These are phyloP conservation scores for Seriola dumerili DNA, from an alignment of 2,113 vertebrate species.

Conservation along the genomic window DNA sequence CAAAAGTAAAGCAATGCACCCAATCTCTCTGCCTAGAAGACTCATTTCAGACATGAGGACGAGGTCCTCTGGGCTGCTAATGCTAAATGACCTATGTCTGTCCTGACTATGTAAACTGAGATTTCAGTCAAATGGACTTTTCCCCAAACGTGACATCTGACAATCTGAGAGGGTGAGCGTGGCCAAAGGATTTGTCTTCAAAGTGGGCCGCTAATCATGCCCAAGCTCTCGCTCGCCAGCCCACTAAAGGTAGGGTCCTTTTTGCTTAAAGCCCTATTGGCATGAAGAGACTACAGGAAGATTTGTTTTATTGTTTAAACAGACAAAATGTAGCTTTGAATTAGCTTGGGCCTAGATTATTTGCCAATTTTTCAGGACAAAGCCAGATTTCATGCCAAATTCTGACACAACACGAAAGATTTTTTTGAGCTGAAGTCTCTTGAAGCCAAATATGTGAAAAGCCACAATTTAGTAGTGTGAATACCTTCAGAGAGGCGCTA, in stretches of 20 bases:
- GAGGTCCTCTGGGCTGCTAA: constrained; percentile 22
- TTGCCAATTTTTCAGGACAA: constrained; percentile 56
- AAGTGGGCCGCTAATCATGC: constrained; percentile 44
- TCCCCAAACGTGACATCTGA: constrained; percentile 62
- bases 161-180: constrained; percentile 33
- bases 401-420: constrained; percentile 67
- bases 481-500: constrained; percentile 42
- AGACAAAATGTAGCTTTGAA: constrained; percentile 73
- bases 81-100: constrained; percentile 40
- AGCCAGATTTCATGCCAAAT: constrained; percentile 52
- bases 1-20: constrained; percentile 30
- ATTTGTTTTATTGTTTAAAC: constrained; percentile 66
- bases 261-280: constrained; percentile 60
- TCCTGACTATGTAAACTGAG: constrained; percentile 40
- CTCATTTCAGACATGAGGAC: constrained; percentile 34
- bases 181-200: constrained; percentile 58
- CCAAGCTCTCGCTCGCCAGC: constrained; percentile 45
- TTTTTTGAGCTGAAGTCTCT: constrained; percentile 38
- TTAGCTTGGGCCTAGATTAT: constrained; percentile 27
- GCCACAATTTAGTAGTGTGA: constrained; percentile 47
- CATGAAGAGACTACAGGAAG: constrained; percentile 66
- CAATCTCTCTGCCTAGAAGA: constrained; percentile 29
- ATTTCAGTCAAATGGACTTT: constrained; percentile 54
- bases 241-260: constrained; percentile 57
- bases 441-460: constrained; percentile 66